phyloP scores from a whole-genome alignment of 2,888 invertebrate genomes.

The Amorpha juglandis region DNA sequence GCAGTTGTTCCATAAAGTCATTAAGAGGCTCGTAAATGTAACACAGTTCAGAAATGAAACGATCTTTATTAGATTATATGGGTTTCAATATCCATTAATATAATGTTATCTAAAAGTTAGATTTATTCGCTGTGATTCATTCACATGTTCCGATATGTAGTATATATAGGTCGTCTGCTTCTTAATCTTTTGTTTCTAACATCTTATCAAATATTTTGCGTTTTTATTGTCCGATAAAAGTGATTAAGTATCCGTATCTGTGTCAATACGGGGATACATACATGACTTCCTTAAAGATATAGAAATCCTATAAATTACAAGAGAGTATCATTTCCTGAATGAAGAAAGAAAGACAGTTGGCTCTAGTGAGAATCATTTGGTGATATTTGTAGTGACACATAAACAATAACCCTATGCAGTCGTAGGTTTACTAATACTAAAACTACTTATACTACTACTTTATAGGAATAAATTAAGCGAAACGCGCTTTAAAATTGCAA shows the following conservation, averaged over 20 bases:
- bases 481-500: too few relatives aligned
- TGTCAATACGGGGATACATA: constrained; percentile 6
- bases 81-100: background rate
- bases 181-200: constrained; percentile 25
- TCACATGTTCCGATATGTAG: constrained; percentile 15
- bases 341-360: too few relatives aligned
- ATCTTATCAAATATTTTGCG: constrained; percentile 24
- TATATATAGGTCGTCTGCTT: constrained; percentile 9
- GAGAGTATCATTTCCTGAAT: background rate
- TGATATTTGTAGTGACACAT: too few relatives aligned
- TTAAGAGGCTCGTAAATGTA: background rate
- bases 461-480: too few relatives aligned
- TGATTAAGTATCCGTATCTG: background rate
- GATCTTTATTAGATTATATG: background rate
- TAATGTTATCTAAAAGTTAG: background rate
- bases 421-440: too few relatives aligned
- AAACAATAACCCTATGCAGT: too few relatives aligned
- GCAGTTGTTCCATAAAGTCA: too few relatives aligned
- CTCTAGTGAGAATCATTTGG: too few relatives aligned
- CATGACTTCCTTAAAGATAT: background rate
- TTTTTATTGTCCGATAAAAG: constrained; percentile 22
- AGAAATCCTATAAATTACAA: background rate
- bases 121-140: background rate
- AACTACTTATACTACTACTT: too few relatives aligned
- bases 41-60: background rate